Evolutionary conservation across 2,888 invertebrate genomes (phyloP).

Genomic region (Drosophila buzzatii): DNA sequence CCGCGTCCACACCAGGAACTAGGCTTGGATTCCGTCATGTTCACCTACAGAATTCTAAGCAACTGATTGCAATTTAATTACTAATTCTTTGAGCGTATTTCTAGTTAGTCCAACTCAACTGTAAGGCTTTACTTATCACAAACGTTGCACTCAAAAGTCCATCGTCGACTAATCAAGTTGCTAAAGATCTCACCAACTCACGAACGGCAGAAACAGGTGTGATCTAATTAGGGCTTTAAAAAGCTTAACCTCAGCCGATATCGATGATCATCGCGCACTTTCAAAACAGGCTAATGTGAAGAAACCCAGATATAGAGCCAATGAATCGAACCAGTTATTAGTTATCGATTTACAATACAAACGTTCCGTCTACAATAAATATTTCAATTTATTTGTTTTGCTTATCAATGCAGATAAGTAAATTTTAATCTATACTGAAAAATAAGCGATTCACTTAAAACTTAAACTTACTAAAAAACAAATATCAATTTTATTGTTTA

Average conservation of each 20-base stretch:
- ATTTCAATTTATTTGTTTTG: background rate
- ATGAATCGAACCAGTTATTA: background rate
- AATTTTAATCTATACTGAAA: no score
- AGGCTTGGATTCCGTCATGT: slow-evolving; percentile 43
- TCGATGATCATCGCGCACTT: slow-evolving; percentile 24
- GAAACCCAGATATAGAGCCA: background rate
- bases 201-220: slow-evolving; percentile 11
- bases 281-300: background rate
- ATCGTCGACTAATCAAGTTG: slow-evolving; percentile 30
- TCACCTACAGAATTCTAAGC: background rate
- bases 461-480: slow-evolving; percentile 18
- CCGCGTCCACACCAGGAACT: slow-evolving; percentile 82
- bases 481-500: slow-evolving; percentile 40
- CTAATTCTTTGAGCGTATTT: background rate
- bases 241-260: slow-evolving; percentile 11
- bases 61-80: background rate
- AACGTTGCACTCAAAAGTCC: background rate
- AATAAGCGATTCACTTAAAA: background rate
- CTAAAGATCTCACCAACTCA: background rate
- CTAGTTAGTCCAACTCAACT: background rate
- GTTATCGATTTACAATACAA: background rate
- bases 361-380: background rate
- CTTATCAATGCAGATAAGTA: background rate
- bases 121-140: background rate
- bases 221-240: slow-evolving; percentile 8